Percentiles rank a stretch among this genome's conserved stretches.
Conservation (phyloP, 2,797 vertebrate species). For the Naso thynnoides region DNA sequence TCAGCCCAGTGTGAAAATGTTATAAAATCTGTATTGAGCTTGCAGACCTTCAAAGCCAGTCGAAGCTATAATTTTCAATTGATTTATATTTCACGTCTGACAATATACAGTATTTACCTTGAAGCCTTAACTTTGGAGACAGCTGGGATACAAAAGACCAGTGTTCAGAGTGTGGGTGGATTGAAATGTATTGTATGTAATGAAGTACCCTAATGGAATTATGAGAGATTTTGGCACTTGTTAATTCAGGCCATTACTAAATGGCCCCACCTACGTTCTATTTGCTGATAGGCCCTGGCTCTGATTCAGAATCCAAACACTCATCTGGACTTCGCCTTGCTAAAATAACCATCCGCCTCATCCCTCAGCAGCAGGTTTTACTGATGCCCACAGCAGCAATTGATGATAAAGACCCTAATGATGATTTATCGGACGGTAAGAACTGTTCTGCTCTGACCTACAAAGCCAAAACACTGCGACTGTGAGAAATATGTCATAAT, state of each 20-base stretch:
- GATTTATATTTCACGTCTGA: no score
- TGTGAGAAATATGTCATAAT: conserved; percentile 10
- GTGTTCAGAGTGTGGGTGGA: conserved; percentile 69
- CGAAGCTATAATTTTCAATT: background rate
- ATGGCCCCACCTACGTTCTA: conserved; percentile 69
- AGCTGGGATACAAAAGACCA: conserved; percentile 61
- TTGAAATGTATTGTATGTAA: conserved; percentile 64
- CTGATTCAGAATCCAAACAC: conserved; percentile 66
- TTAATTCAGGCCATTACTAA: conserved; percentile 74
- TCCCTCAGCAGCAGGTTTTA: conserved; percentile 35
- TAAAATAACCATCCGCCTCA: conserved; percentile 61
- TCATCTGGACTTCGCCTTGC: conserved; percentile 65
- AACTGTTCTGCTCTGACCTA: conserved; percentile 9
- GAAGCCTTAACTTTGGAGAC: conserved; percentile 45
- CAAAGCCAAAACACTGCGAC: conserved; percentile 18
- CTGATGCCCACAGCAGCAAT: conserved; percentile 49
- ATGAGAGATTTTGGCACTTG: conserved; percentile 77
- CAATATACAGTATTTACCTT: conserved; percentile 35
- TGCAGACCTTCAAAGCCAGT: conserved; percentile 4
- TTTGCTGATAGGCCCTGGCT: conserved; percentile 64
- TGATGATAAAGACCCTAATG: conserved; percentile 44
- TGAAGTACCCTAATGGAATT: conserved; percentile 75
- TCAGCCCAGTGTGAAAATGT: conserved; percentile 27
- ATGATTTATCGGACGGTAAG: conserved; percentile 40
- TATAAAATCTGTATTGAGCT: conserved; percentile 18